Evolutionary conservation across 2,888 invertebrate genomes (phyloP), one percentile per base, ranked within the genome.

Genomic region (Erpobdella octoculata): DNA sequence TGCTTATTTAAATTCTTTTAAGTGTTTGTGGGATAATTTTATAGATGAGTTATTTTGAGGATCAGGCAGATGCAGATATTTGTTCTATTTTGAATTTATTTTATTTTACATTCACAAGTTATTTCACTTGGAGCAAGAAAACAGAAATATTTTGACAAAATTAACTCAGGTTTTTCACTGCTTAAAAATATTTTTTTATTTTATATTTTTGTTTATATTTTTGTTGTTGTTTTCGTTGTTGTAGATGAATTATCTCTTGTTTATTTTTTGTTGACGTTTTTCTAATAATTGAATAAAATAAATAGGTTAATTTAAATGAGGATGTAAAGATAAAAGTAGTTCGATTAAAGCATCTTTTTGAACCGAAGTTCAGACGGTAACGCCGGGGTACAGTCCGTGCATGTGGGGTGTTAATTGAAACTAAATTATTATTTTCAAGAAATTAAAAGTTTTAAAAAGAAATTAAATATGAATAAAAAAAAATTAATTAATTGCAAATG

Each of bases 51-150:
- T 46, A 53, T 53, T 25, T 25, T 25, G n/a, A 21, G 8, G 41
- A 9, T 41, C 9, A 12, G 41, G 18, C 41, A 41, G 9, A 18
- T 12, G 18, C 41, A 41, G 18, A 9, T 41, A 53, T 12, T 25
- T 53, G 53, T 3, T 48, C 18, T 53, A 53, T 25, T 21, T 53
- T 21, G 8, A 18, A 9, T 28, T 62, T 33, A 31, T 28, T 62
- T 33, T 62, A 5, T 62, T 31, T 28, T 35, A 8, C 62, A 9
- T 41, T n/a, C 12, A 35, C 33, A 31, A 62, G 62, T 35, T 62
- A 31, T 62, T 33, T 62, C 62, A 62, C 21, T 35, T 62, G 31
- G 62, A 62, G 28, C 35, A 33, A n/a, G 62, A 62, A 62, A 62
- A 62, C 35, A 25, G 62, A 62, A 12, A 31, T 62, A n/a, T 62